phyloP scores from a whole-genome alignment of 2,888 invertebrate genomes.

The Metopia argyrocephala region DNA sequence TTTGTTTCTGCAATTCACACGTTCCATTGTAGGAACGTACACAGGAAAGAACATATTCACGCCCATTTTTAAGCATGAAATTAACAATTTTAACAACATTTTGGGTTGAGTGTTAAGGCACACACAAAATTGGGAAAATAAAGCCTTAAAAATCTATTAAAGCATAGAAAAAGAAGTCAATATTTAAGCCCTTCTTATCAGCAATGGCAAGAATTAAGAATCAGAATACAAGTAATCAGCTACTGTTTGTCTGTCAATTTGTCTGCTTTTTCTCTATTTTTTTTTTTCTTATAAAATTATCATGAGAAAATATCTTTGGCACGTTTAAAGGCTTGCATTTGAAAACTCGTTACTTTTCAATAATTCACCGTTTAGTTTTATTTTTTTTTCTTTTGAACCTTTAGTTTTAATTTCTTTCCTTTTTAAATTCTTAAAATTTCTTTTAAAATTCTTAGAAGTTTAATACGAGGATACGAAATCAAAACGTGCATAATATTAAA shows the following conservation, averaged over 20 bases:
- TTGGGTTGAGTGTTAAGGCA: slow-evolving; percentile 30
- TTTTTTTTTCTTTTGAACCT: neutral
- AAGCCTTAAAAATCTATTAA: slow-evolving; percentile 2
- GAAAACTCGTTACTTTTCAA: slow-evolving; percentile 2
- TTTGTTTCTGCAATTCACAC: too few species aligned
- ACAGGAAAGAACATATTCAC: slow-evolving; percentile 46
- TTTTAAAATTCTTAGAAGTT: slow-evolving; percentile 42
- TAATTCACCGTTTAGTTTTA: neutral
- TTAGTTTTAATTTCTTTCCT: slow-evolving; percentile 1
- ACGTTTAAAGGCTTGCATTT: slow-evolving; percentile 41
- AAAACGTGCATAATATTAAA: slow-evolving; percentile 28
- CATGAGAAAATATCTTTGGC: slow-evolving; percentile 57
- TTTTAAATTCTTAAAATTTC: slow-evolving; percentile 51
- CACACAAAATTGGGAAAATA: neutral
- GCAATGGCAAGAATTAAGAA: neutral
- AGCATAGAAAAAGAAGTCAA: slow-evolving; percentile 28
- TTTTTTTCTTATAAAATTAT: slow-evolving; percentile 33
- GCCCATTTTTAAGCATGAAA: slow-evolving; percentile 35
- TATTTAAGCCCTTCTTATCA: slow-evolving; percentile 1
- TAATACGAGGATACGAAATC: neutral
- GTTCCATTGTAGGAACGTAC: neutral
- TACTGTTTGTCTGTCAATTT: slow-evolving; percentile 41
- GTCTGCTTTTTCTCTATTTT: neutral
- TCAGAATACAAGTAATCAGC: slow-evolving; percentile 50
- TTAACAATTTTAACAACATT: slow-evolving; percentile 41